Conservation (phyloP, 53 echinoderm and acorn worm species). For the Patiria pectinifera region DNA sequence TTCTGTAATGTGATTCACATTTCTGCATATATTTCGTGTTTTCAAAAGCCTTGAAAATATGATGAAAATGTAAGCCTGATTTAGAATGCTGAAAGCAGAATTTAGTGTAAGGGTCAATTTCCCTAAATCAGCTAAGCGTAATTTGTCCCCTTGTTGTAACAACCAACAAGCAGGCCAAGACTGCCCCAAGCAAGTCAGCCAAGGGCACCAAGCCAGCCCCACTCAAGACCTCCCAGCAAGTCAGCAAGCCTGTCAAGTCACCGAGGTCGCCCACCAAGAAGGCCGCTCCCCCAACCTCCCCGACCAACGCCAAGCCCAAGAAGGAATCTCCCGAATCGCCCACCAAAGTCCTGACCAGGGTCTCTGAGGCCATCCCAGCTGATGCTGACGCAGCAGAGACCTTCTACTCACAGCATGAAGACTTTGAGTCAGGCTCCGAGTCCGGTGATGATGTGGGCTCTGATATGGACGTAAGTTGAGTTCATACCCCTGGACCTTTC, state of each 20-base stretch:
- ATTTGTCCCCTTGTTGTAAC: background rate
- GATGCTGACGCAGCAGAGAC: conserved; percentile 93
- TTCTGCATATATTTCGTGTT: too few species aligned
- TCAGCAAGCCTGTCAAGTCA: conserved; percentile 25
- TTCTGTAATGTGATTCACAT: too few species aligned
- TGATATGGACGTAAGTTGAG: conserved; percentile 18
- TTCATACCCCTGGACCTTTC: too few species aligned
- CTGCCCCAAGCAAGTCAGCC: conserved; percentile 26
- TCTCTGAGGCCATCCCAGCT: conserved; percentile 77
- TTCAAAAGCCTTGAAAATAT: too few species aligned
- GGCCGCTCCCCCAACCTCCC: background rate
- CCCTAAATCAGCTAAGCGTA: too few species aligned
- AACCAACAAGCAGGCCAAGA: conserved; percentile 17
- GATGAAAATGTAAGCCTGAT: too few species aligned
- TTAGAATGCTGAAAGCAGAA: too few species aligned
- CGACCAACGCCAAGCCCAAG: background rate
- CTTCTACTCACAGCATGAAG: conserved; percentile 97
- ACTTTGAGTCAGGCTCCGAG: conserved; percentile 92
- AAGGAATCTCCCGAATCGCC: conserved; percentile 45
- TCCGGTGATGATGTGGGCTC: conserved; percentile 52
- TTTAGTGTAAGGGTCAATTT: too few species aligned
- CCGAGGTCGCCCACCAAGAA: conserved; percentile 10
- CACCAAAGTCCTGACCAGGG: conserved; percentile 54
- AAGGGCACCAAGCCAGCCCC: conserved; percentile 44
- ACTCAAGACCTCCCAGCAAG: conserved; percentile 7